Percentiles rank a stretch among this genome's conserved stretches.
Evolutionary conservation across 2,797 vertebrate species (phyloP).

Genomic region (Phoebastria nigripes): DNA sequence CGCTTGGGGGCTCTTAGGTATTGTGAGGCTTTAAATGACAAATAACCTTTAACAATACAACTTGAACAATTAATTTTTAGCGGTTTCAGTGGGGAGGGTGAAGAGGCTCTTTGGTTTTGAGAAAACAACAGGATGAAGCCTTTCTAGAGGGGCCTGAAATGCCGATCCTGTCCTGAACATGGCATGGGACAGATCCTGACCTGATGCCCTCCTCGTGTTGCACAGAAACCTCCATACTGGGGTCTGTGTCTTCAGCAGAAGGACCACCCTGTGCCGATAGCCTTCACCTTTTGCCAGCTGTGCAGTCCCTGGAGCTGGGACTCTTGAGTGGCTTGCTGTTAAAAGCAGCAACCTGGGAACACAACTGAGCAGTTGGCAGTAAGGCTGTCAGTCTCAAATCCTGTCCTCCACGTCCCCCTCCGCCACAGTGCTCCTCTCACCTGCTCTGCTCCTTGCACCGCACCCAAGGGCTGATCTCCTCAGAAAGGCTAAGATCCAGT

Average conservation of each 20-base stretch:
- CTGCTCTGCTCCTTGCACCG: background rate
- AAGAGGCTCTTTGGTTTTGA: background rate
- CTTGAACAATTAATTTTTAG: background rate
- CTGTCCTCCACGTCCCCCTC: background rate
- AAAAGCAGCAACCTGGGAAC: background rate
- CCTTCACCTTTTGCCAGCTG: background rate
- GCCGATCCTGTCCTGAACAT: background rate
- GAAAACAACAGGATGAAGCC: background rate
- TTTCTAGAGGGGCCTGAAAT: background rate
- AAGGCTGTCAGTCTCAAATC: background rate
- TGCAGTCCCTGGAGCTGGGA: background rate
- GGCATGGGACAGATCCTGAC: background rate
- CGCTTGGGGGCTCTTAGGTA: background rate
- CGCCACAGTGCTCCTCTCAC: background rate
- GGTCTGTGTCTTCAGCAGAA: background rate
- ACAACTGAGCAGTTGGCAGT: background rate
- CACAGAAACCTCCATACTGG: background rate
- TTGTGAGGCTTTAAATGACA: background rate
- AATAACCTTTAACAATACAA: background rate
- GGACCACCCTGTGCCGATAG: accelerated
- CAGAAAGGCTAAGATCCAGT: background rate
- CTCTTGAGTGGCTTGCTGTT: background rate
- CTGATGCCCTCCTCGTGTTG: background rate
- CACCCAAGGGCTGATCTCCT: background rate
- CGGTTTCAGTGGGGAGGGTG: background rate